phyloP scores from a whole-genome alignment of 2,113 vertebrate species.

The Turdus rufiventris region DNA sequence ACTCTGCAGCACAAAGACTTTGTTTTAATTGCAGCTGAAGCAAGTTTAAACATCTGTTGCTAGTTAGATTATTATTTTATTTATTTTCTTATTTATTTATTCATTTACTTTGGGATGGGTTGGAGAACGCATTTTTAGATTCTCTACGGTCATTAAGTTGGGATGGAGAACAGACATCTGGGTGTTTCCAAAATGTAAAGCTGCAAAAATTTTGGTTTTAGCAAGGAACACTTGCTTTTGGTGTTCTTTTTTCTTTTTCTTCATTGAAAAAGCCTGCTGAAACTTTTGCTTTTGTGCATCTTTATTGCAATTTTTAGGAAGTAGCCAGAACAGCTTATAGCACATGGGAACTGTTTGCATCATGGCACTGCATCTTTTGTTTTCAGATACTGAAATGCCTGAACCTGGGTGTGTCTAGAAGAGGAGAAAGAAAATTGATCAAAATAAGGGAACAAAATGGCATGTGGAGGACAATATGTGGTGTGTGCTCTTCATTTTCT shows the following conservation, averaged over 20 bases:
- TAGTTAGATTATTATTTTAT: conserved; percentile 34
- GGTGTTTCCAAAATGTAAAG: background rate
- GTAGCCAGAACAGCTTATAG: background rate
- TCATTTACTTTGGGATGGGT: background rate
- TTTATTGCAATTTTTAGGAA: background rate
- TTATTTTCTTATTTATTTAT: conserved; percentile 26
- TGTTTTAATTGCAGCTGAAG: conserved; percentile 27
- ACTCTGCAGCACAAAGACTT: conserved; percentile 6
- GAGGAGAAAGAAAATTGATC: background rate
- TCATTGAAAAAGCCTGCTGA: background rate
- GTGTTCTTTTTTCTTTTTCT: background rate
- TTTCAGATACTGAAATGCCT: background rate
- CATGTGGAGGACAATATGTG: background rate
- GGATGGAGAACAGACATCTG: background rate
- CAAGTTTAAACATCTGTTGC: conserved; percentile 45
- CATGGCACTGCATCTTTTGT: background rate
- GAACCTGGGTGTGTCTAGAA: background rate
- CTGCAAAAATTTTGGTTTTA: background rate
- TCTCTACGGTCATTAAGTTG: conserved; percentile 2
- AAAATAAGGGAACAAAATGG: background rate
- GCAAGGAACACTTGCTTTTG: background rate
- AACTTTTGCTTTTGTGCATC: background rate
- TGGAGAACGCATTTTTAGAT: conserved; percentile 2
- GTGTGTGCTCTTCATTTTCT: background rate
- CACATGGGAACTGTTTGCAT: background rate